Evolutionary conservation across 2,888 invertebrate genomes (phyloP).

Genomic region (Synergus gifuensis): DNA sequence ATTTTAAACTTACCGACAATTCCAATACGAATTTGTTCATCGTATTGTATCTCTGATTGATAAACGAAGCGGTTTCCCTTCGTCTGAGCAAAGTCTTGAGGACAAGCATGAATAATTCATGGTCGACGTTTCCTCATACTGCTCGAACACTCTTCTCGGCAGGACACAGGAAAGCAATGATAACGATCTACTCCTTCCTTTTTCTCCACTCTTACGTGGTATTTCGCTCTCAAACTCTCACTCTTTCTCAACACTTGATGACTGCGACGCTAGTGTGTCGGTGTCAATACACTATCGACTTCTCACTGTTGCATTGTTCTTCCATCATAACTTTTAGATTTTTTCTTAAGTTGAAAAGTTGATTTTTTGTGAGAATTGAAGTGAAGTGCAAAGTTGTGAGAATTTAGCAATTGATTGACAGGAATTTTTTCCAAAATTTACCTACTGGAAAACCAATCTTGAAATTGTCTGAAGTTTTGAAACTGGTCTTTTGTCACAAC

Average conservation of each 20-base stretch:
- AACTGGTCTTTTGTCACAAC: no score
- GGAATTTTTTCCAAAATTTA: no score
- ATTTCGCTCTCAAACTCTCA: conserved; percentile 45
- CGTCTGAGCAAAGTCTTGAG: conserved; percentile 3
- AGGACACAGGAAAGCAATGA: conserved; percentile 76
- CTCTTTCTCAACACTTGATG: conserved; percentile 58
- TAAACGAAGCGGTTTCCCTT: conserved; percentile 34
- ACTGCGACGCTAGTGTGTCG: conserved; percentile 55
- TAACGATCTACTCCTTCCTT: conserved; percentile 67
- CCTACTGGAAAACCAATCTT: no score
- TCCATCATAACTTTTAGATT: background rate
- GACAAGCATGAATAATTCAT: conserved; percentile 75
- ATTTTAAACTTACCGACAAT: background rate
- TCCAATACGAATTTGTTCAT: conserved; percentile 38
- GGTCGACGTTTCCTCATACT: conserved; percentile 75
- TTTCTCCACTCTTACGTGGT: conserved; percentile 29
- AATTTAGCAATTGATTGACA: no score
- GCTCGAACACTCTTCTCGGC: conserved; percentile 74
- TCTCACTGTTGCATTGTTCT: conserved; percentile 17
- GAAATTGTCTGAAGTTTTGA: no score
- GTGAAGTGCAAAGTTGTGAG: no score
- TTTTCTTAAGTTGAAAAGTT: background rate
- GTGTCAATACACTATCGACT: conserved; percentile 1
- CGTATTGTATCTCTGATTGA: conserved; percentile 41
- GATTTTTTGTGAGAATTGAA: no score